Base-by-base conservation (phyloP, 2,113 vertebrate genomes). In the Columba livia region DNA sequence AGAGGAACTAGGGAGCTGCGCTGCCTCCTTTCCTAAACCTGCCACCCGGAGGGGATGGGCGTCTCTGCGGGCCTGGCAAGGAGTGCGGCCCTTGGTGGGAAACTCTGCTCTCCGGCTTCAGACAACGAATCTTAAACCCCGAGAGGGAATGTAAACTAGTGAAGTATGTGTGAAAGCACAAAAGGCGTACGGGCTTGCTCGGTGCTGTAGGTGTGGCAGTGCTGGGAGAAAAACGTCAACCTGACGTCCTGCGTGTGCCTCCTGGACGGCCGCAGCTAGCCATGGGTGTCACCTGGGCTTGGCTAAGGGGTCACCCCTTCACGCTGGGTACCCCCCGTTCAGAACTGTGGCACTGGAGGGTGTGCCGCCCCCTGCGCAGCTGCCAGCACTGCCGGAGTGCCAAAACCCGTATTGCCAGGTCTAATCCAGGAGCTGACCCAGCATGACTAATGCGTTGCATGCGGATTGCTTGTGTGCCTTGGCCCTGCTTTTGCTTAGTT, bases 121-220 rank as follows among this genome's bases (percentile, higher is more conserved):
- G 17, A 31, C 50, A 7, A 53, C 19, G 40, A 7, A 8, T 11
- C 58, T 8, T 8, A 11, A 61, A 24, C 9, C 50, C 36, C 4
- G 1, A 2, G 17, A 60, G 56, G 28, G 34, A 13, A 1, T 1
- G 32, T 29, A 1, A 58, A 12, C 40, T 5, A 0, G 66, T 1
- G 9, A 24, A 87, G 87, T 29, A 28, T 4, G 85, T 5, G 5
- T 2, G 64, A 42, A 4, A 14, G 61, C 85, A 44, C 73, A 71
- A 86, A 89, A 51, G 71, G 66, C 40, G 7, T 1, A 0, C 18
- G 0, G 67, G 66, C 81, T 47, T 36, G 26, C 56, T 42, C 7
- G 31, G 48, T 51, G 38, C 42, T 8, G 7, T 58, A 85, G 93
- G 93, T 69, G 79, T 85, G 95, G 95, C 81, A 31, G 57, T 1